A percentile compares a stretch with the other conserved stretches of the same genome.
phyloP scores from a whole-genome alignment of 1,140 invertebrate genomes.

The Matsumurasca onukii region DNA sequence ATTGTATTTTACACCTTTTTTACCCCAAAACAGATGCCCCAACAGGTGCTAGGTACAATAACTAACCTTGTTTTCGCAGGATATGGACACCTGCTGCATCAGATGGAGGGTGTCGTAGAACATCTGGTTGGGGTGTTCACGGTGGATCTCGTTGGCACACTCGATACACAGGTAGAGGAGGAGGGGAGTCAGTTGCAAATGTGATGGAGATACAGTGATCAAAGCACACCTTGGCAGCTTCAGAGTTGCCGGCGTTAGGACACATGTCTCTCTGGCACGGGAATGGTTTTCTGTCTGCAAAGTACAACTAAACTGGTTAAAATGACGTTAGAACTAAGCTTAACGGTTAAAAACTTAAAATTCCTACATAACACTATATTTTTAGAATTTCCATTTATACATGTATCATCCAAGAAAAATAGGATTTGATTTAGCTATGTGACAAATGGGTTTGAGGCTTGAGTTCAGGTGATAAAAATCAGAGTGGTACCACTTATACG shows the following conservation, averaged over 20 bases:
- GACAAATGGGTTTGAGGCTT: no score
- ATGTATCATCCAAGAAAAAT: no score
- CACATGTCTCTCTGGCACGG: constrained; percentile 85
- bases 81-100: constrained; percentile 90
- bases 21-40: no score
- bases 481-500: no score
- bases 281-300: constrained; percentile 72
- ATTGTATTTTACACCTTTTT: no score
- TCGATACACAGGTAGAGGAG: constrained; percentile 95
- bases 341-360: no score
- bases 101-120: constrained; percentile 92
- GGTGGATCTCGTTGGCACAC: constrained; percentile 90
- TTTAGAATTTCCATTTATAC: no score
- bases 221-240: constrained; percentile 89
- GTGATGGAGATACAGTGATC: constrained; percentile 83
- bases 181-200: constrained; percentile 81
- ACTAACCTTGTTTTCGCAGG: constrained; percentile 94
- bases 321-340: no score
- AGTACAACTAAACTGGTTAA: no score
- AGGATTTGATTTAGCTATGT: no score
- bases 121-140: constrained; percentile 79
- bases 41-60: not conserved
- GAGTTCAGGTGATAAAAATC: no score
- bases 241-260: constrained; percentile 76
- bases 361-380: no score